phyloP scores from a whole-genome alignment of 1,140 invertebrate species.

The Drosophila santomea region DNA sequence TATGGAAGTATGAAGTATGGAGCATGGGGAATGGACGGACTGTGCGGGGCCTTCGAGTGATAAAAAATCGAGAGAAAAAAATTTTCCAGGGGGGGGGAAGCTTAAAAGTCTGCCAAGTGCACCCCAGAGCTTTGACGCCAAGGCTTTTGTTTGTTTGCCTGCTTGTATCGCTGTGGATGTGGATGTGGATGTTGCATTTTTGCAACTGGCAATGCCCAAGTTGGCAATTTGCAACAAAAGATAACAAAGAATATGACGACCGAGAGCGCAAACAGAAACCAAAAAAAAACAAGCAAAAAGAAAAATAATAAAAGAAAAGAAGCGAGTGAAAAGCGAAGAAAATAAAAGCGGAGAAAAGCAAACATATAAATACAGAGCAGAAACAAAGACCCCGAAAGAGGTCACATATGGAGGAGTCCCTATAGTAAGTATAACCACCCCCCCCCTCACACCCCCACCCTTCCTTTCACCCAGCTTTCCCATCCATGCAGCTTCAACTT shows the following conservation, averaged over 20 bases:
- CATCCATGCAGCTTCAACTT: not conserved
- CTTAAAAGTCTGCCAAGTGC: constrained; percentile 73
- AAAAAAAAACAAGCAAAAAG: no score
- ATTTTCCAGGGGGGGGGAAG: constrained; percentile 1
- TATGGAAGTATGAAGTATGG: no score
- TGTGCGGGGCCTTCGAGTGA: not conserved
- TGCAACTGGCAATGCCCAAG: constrained; percentile 70
- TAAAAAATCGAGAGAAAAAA: not conserved
- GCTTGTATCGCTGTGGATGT: constrained; percentile 14
- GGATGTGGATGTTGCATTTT: constrained; percentile 49
- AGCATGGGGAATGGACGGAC: no score
- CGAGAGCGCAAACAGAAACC: constrained; percentile 9
- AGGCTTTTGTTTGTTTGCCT: constrained; percentile 58
- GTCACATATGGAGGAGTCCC: constrained; percentile 35
- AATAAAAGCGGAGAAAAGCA: constrained; percentile 1
- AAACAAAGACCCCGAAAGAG: constrained; percentile 37
- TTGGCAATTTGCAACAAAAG: constrained; percentile 79
- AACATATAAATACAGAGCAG: constrained; percentile 12
- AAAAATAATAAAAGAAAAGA: constrained; percentile 7
- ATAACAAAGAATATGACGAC: constrained; percentile 57
- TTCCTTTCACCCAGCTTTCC: not conserved
- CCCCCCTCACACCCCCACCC: not conserved
- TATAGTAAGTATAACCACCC: not conserved
- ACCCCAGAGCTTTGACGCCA: constrained; percentile 78
- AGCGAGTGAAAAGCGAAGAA: not conserved